Base-by-base conservation (phyloP, 2,797 vertebrate genomes). In the Xiphophorus birchmanni region DNA sequence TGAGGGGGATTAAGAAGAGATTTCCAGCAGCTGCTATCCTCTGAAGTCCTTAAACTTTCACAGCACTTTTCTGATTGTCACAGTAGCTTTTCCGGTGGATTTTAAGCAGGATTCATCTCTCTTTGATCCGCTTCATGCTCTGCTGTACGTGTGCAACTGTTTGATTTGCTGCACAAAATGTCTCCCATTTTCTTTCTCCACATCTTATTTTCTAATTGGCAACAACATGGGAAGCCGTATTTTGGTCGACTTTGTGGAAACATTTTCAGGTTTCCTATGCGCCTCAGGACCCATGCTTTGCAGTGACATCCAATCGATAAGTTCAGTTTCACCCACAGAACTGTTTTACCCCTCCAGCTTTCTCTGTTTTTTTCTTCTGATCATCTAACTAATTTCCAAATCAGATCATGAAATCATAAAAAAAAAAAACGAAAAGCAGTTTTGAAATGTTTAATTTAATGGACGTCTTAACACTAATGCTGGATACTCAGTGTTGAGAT, bases 1-100 rank as follows among this genome's bases (percentile, higher is more conserved):
- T 86, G 67, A 74, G 63, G n/a, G 69, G 90, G 94, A 95, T 96
- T 95, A 94, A 85, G 80, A 85, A 86, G 80, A 82, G 92, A 87
- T 94, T 95, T 88, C 90, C 90, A 85, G 86, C 86, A 82, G 90
- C 91, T 89, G 90, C 84, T 86, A 82, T 77, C 84, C 73, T 80
- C 86, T 79, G 72, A 82, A 77, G 82, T 87, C 80, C 85, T 87
- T 80, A 54, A 91, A 92, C 87, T 94, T 91, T 85, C 84, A 45
- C 5, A 88, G 87, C 83, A 84, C 84, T 87, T 88, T 76, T 75
- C 35, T 83, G 90, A 86, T 90, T 89, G 73, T 35, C 23, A 47
- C 75, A 84, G 67, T 44, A 84, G 73, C 93, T 80, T 80, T 82
- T 71, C 29, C 1, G 42, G 60, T 79, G 42, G 76, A 75, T 74